These are phyloP conservation scores for Theropithecus gelada DNA, from an alignment of 2,113 vertebrate genomes.

Conservation along the genomic window DNA sequence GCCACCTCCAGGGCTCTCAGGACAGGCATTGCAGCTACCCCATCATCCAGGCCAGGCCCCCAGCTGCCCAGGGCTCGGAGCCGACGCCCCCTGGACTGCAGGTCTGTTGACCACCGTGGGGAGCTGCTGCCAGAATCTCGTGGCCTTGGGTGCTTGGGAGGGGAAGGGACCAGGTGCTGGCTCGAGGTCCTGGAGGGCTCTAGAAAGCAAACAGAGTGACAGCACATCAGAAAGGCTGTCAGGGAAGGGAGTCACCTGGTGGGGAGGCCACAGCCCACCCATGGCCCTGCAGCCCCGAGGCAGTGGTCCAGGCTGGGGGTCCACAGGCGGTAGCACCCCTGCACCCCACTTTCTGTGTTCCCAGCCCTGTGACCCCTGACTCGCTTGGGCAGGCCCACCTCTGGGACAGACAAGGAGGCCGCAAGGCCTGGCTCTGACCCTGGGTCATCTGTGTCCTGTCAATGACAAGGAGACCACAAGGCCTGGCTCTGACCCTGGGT, in stretches of 20 bases:
- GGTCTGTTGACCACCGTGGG: conserved; percentile 63
- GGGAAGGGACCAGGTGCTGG: conserved; percentile 73
- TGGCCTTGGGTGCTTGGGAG: conserved; percentile 82
- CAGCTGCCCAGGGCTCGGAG: conserved; percentile 25
- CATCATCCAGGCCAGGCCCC: conserved; percentile 29
- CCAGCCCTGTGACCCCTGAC: background rate
- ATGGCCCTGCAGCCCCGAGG: background rate
- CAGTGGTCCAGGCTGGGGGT: background rate
- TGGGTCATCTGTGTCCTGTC: background rate
- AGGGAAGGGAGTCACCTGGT: no score
- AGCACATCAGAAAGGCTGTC: background rate
- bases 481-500: no score
- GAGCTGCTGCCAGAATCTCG: conserved; percentile 65
- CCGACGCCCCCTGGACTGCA: conserved; percentile 71
- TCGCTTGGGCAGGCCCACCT: background rate
- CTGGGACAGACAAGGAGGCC: background rate
- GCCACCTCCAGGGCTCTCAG: background rate
- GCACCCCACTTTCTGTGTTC: background rate
- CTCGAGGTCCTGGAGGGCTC: background rate
- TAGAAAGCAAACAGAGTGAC: conserved; percentile 64
- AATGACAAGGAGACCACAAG: background rate
- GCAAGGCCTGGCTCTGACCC: background rate
- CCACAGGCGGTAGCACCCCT: background rate
- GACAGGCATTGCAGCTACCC: conserved; percentile 12
- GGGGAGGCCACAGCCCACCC: background rate